Base-by-base conservation (phyloP, 2,888 invertebrate genomes). In the Papilio demoleus region DNA sequence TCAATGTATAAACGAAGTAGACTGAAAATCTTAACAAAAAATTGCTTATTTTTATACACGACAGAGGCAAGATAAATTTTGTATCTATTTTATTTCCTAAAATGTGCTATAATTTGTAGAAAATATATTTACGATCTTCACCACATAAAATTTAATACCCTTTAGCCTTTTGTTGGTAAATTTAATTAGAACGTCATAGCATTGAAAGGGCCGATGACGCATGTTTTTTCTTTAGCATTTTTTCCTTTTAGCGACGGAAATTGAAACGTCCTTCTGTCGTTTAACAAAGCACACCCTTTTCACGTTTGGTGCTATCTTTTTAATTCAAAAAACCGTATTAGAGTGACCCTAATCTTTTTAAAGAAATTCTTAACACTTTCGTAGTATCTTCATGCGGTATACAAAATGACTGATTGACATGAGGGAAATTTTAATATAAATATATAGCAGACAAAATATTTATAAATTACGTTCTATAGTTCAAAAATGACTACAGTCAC, bases 231-330 rank as follows among this genome's bases (percentile, higher is more conserved):
- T 45, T 24, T 34, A 45, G 19, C 45, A 45, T 59, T 67, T 67
- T 66, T 50, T 38, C 50, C 60, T 61, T 42, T 31, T 60, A 50
- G 47, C 56, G 50, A 56, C 53, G 62, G 67, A 67, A 67, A 67
- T 67, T 67, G 56, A 56, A 67, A 62, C 56, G 62, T 62, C 56
- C 38, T 22, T 50, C 60, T 61, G 61, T 62, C 62, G 50, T 62
- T 56, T 67, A 53, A 67, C 67, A 62, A 67, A 67, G 67, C 53
- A 56, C 53, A 67, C 67, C 67, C 67, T 67, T 67, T 67, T 67
- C 67, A 67, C 56, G 56, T 61, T 67, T 40, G 31, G 62, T 67
- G 60, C 62, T 62, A 67, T 67, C 67, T 67, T 62, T 38, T 67
- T 67, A 53, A 62, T 59, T 59, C 56, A 40, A 56, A 24, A 14